phyloP scores from a whole-genome alignment of 2,888 invertebrate species.

The Drosophila putrida region DNA sequence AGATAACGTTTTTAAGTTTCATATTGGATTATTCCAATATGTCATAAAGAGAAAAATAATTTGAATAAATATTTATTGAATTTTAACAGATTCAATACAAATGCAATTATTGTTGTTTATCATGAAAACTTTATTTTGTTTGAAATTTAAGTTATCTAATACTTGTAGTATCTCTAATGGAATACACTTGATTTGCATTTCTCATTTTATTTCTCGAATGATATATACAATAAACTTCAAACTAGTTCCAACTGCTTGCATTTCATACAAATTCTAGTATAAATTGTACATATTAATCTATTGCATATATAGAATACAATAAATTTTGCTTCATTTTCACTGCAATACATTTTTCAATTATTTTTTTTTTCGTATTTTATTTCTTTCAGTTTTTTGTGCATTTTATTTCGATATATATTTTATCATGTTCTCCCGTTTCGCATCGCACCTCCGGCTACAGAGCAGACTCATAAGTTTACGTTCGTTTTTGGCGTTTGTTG shows the following conservation, averaged over 20 bases:
- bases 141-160: too few species aligned
- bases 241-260: conserved; percentile 21
- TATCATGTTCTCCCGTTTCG: conserved; percentile 37
- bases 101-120: too few species aligned
- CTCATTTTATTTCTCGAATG: not conserved
- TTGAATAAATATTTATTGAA: too few species aligned
- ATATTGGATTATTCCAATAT: too few species aligned
- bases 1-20: too few species aligned
- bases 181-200: not conserved
- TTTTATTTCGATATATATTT: conserved; percentile 63
- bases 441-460: conserved; percentile 21
- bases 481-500: conserved; percentile 76
- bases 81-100: too few species aligned
- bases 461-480: conserved; percentile 70
- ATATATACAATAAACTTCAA: conserved; percentile 26
- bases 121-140: too few species aligned
- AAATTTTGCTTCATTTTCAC: conserved; percentile 65
- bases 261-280: conserved; percentile 54
- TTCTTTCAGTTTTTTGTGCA: conserved; percentile 27
- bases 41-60: too few species aligned
- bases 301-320: conserved; percentile 2
- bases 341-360: conserved; percentile 74
- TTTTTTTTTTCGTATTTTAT: conserved; percentile 26
- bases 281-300: conserved; percentile 52
- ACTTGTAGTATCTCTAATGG: not conserved